Conservation (phyloP, 2,113 vertebrate species). For the Arenaria interpres region DNA sequence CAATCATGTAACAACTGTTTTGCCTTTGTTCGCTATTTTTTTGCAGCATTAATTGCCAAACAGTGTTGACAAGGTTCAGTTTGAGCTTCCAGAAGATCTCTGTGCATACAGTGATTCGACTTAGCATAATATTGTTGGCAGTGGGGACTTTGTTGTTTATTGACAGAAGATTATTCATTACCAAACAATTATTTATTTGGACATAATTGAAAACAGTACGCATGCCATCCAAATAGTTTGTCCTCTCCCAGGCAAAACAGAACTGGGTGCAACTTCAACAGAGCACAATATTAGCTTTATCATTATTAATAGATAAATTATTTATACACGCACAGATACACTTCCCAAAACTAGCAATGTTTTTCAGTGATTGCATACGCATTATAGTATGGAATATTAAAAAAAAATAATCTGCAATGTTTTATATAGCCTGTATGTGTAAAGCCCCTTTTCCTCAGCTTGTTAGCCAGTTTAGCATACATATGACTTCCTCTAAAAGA, state of each 20-base stretch:
- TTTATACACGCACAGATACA: neutral
- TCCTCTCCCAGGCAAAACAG: neutral
- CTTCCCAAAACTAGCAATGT: neutral
- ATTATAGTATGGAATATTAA: neutral
- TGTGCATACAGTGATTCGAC: neutral
- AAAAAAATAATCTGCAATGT: neutral
- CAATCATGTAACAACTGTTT: neutral
- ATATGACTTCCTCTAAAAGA: neutral
- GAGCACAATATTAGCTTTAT: neutral
- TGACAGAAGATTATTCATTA: neutral
- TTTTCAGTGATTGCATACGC: neutral
- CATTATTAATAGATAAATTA: neutral
- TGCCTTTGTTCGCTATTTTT: neutral
- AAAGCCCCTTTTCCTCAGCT: neutral
- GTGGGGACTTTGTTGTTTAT: neutral
- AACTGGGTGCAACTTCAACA: neutral
- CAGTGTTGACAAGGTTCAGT: neutral
- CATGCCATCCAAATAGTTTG: neutral
- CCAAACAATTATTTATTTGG: neutral
- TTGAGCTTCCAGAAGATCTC: neutral
- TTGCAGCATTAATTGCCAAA: neutral
- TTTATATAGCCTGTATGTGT: neutral
- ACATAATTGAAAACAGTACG: neutral
- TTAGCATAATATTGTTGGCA: neutral
- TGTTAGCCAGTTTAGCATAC: neutral